Conservation (phyloP, 2,113 vertebrate species). For the Dicentrarchus labrax region DNA sequence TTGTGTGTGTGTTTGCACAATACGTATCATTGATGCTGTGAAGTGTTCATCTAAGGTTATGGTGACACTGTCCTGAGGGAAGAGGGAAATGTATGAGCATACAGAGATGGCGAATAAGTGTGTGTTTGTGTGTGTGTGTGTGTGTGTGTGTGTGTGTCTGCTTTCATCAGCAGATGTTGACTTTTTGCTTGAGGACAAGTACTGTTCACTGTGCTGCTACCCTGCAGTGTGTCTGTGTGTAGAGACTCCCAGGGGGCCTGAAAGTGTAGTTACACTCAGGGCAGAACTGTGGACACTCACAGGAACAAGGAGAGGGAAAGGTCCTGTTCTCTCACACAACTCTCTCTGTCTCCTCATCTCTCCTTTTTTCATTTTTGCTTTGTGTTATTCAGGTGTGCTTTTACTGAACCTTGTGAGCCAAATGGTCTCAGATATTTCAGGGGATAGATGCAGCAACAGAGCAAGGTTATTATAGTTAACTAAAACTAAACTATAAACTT, state of each 20-base stretch:
- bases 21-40: conserved; percentile 4
- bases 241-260: conserved; percentile 36
- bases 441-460: conserved; percentile 17
- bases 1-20: conserved; percentile 17
- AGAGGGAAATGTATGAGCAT: conserved; percentile 19
- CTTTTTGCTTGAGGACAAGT: conserved; percentile 46
- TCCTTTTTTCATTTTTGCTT: background rate
- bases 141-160: conserved; percentile 23
- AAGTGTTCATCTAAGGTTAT: conserved; percentile 10
- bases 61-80: background rate
- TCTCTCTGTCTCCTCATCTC: background rate
- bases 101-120: conserved; percentile 20
- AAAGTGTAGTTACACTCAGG: conserved; percentile 49
- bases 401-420: background rate
- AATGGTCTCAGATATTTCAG: background rate
- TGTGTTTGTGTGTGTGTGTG: conserved; percentile 10
- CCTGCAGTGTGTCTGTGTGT: conserved; percentile 49
- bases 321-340: background rate
- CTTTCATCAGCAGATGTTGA: conserved; percentile 62
- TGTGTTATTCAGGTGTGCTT: conserved; percentile 1
- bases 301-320: conserved; percentile 26
- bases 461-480: too few relatives aligned
- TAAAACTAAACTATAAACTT: too few relatives aligned
- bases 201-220: conserved; percentile 44
- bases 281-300: conserved; percentile 44